These are phyloP conservation scores for Drosophila parabipectinata DNA, from an alignment of 1,140 invertebrate genomes.

Conservation along the genomic window DNA sequence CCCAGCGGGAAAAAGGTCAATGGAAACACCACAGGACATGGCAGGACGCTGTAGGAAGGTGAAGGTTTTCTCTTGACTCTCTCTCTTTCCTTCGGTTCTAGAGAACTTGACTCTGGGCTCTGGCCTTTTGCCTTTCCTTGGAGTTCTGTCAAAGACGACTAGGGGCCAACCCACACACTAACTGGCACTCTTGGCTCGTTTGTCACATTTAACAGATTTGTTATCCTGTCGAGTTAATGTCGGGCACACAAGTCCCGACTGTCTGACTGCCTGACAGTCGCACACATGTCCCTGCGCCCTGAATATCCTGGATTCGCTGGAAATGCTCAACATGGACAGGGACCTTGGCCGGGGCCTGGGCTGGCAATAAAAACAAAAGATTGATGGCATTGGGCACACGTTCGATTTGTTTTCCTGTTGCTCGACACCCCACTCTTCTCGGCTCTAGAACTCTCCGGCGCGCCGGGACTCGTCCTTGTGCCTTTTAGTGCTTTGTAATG, in stretches of 20 bases:
- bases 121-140: constrained; percentile 44
- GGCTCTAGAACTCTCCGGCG: neutral
- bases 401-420: constrained; percentile 83
- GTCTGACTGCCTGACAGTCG: constrained; percentile 19
- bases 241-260: constrained; percentile 64
- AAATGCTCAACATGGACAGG: constrained; percentile 57
- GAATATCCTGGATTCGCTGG: constrained; percentile 49
- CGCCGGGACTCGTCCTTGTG: constrained; percentile 47
- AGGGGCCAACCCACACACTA: neutral
- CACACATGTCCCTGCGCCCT: constrained; percentile 35
- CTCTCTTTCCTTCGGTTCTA: constrained; percentile 11
- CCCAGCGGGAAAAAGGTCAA: constrained; percentile 59
- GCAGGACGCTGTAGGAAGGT: neutral
- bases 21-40: constrained; percentile 58
- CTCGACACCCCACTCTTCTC: constrained; percentile 32
- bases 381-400: constrained; percentile 83
- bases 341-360: constrained; percentile 26
- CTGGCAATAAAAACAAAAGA: constrained; percentile 82
- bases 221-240: constrained; percentile 84
- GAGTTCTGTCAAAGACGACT: constrained; percentile 59
- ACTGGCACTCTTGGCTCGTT: constrained; percentile 65
- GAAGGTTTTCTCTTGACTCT: constrained; percentile 8
- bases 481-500: constrained; percentile 83
- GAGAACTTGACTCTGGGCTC: constrained; percentile 64
- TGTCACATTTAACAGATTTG: constrained; percentile 84